Percentiles rank a stretch among this genome's conserved stretches.
phyloP scores from a whole-genome alignment of 2,888 invertebrate species.

The Seira sanloemensis region DNA sequence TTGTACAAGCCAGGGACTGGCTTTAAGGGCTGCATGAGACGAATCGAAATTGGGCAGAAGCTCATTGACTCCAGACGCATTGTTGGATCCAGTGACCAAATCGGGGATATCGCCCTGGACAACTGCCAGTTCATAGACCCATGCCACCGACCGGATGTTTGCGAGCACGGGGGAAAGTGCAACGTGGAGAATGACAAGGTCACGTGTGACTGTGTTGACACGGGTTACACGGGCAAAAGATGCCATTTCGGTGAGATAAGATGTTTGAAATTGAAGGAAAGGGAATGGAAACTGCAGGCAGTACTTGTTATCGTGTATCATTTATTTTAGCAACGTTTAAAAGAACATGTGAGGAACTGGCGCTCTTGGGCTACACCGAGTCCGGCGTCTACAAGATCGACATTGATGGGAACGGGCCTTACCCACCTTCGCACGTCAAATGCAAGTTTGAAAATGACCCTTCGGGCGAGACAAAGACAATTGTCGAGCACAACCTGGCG shows the following conservation, averaged over 20 bases:
- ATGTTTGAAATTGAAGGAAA: not conserved
- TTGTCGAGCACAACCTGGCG: constrained; percentile 93
- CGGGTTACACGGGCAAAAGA: constrained; percentile 94
- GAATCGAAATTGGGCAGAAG: constrained; percentile 88
- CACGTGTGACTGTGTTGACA: constrained; percentile 80
- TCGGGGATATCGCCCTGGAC: constrained; percentile 92
- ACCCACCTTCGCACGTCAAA: constrained; percentile 93
- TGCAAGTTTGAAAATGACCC: constrained; percentile 94
- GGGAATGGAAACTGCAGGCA: too few species aligned
- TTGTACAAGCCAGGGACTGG: constrained; percentile 77
- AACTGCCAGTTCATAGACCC: constrained; percentile 84
- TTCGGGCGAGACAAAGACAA: constrained; percentile 87
- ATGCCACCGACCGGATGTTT: constrained; percentile 81
- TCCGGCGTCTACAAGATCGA: constrained; percentile 95
- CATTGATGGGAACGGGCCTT: constrained; percentile 94
- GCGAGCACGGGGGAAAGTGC: constrained; percentile 94
- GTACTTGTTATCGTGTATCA: not conserved
- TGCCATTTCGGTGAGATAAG: constrained; percentile 86
- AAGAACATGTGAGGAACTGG: constrained; percentile 94
- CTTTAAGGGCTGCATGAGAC: constrained; percentile 93
- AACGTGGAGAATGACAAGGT: constrained; percentile 91
- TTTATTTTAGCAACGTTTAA: constrained; percentile 85
- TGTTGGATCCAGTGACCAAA: constrained; percentile 87
- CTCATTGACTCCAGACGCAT: constrained; percentile 88
- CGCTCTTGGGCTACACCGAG: constrained; percentile 89